Evolutionary conservation across 2,797 vertebrate species (phyloP).

Genomic region (Nyctibius grandis): DNA sequence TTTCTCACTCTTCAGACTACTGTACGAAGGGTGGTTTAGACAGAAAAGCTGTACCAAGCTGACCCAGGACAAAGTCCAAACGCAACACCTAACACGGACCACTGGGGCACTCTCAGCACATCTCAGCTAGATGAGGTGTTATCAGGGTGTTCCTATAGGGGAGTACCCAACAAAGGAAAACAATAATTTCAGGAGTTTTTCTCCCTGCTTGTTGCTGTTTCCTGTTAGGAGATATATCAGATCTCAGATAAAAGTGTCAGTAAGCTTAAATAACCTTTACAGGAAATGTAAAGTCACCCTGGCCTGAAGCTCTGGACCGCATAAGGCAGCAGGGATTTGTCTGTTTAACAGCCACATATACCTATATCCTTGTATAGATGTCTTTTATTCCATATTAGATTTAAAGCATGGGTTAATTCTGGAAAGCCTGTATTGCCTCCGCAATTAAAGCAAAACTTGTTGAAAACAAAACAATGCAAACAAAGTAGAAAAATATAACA

Average conservation of each 20-base stretch:
- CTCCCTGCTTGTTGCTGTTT: slow-evolving; percentile 10
- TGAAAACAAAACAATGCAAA: slow-evolving; percentile 36
- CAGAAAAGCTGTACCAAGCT: neutral
- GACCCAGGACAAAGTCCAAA: neutral
- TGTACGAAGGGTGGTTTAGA: neutral
- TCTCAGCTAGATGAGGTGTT: neutral
- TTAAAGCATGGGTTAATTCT: slow-evolving; percentile 10
- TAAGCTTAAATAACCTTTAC: slow-evolving; percentile 22
- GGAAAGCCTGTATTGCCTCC: neutral
- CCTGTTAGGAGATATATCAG: neutral
- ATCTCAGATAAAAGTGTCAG: slow-evolving; percentile 23
- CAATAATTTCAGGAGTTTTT: neutral
- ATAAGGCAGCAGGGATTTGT: neutral
- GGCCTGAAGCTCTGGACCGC: slow-evolving; percentile 19
- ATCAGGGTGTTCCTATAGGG: neutral
- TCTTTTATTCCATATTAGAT: neutral
- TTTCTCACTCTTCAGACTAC: neutral
- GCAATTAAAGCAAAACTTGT: neutral
- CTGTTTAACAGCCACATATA: neutral
- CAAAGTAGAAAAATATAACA: slow-evolving; percentile 36
- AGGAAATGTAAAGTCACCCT: slow-evolving; percentile 46
- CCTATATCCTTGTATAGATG: neutral
- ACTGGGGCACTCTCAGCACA: neutral
- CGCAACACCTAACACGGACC: neutral
- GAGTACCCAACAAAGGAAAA: slow-evolving; percentile 37